Evolutionary conservation across 2,797 vertebrate genomes (phyloP).

Genomic region (Champsocephalus esox): DNA sequence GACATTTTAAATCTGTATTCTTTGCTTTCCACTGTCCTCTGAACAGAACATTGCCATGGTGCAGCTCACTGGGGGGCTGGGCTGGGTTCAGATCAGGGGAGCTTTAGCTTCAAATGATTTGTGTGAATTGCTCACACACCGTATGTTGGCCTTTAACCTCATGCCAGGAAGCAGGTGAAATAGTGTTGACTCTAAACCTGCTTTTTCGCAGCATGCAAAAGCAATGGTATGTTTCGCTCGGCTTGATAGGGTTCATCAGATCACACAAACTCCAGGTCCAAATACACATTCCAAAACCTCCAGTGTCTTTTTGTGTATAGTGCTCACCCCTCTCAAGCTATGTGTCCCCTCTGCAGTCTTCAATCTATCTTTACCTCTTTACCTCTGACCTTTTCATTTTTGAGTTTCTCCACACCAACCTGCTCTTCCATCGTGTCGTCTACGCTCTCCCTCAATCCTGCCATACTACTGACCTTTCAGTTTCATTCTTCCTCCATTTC

Average conservation of each 20-base stretch:
- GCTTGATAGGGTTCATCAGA: conserved; percentile 54
- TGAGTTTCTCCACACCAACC: conserved; percentile 70
- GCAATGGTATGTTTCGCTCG: conserved; percentile 37
- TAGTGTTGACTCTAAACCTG: conserved; percentile 44
- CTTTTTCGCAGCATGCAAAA: conserved; percentile 46
- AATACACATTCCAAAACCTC: conserved; percentile 34
- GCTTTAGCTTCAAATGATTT: conserved; percentile 53
- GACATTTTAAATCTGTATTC: conserved; percentile 41
- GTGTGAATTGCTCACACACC: conserved; percentile 50
- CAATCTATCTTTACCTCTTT: conserved; percentile 76
- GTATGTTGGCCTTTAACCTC: conserved; percentile 45
- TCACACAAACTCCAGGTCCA: conserved; percentile 53
- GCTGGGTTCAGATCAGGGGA: neutral
- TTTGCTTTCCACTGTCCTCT: conserved; percentile 23
- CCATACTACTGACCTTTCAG: conserved; percentile 78
- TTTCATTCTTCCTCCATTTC: conserved; percentile 74
- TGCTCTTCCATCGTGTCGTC: conserved; percentile 73
- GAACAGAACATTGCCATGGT: conserved; percentile 54
- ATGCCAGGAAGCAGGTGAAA: conserved; percentile 55
- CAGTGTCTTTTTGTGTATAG: conserved; percentile 36
- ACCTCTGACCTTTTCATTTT: conserved; percentile 81
- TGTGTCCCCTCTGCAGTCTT: conserved; percentile 56
- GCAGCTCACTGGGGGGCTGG: conserved; percentile 21
- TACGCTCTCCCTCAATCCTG: conserved; percentile 68
- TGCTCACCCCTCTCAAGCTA: conserved; percentile 42